These are phyloP conservation scores for Peromyscus melanophrys DNA, from an alignment of 2,797 vertebrate species.

Conservation along the genomic window DNA sequence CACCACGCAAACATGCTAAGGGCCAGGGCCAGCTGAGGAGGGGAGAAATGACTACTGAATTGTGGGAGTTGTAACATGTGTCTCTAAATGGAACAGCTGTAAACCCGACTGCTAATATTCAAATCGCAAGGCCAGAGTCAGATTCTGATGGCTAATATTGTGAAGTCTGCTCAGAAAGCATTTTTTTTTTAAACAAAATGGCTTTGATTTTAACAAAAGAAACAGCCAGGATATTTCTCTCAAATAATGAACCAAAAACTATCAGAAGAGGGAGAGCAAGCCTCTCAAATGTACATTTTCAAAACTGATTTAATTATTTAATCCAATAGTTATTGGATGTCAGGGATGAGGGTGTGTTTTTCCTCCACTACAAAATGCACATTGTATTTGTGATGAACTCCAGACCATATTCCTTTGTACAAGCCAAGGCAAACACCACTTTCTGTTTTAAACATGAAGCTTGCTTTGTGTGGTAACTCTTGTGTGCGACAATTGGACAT, in stretches of 20 bases:
- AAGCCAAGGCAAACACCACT: not conserved
- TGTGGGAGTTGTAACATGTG: slow-evolving; percentile 81
- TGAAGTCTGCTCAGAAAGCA: slow-evolving; percentile 51
- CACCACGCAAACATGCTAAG: slow-evolving; percentile 88
- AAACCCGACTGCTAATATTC: slow-evolving; percentile 70
- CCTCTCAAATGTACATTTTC: not conserved
- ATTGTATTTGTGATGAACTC: not conserved
- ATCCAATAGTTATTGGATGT: not conserved
- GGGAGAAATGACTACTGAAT: slow-evolving; percentile 78
- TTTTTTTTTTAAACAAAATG: slow-evolving; percentile 71
- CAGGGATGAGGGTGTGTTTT: not conserved
- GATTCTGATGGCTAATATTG: slow-evolving; percentile 51
- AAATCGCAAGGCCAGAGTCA: slow-evolving; percentile 31
- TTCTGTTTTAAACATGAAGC: not conserved
- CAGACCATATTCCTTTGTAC: not conserved
- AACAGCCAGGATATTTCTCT: slow-evolving; percentile 7
- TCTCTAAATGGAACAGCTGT: slow-evolving; percentile 82
- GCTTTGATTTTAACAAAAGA: slow-evolving; percentile 54
- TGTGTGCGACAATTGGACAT: not conserved
- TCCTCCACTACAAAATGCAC: not conserved
- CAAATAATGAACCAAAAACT: slow-evolving; percentile 65
- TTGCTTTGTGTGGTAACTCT: not conserved
- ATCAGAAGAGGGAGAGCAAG: slow-evolving; percentile 66
- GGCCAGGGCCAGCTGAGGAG: slow-evolving; percentile 84
- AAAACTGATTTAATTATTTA: not conserved